Base-by-base conservation (phyloP, 2,797 vertebrate species). In the Liasis olivaceus region DNA sequence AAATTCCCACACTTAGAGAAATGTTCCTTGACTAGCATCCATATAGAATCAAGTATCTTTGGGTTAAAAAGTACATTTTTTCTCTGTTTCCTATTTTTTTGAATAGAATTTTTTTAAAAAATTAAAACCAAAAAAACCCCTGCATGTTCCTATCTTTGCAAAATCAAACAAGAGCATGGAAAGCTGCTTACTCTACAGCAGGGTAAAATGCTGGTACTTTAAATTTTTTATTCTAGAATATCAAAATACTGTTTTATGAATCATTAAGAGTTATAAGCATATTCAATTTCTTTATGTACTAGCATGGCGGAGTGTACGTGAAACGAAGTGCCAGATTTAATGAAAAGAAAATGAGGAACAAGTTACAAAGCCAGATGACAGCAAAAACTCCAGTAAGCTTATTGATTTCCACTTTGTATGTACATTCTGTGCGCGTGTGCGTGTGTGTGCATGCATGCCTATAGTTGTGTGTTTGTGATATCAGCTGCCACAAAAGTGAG, bases 251-350 rank as follows among this genome's bases (percentile, higher is more conserved):
- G 88, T 93, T 94, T 81, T 89, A 0, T 95, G 86, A 93, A 47
- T 87, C 94, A 8, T 92, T 94, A 81, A 62, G 0, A 28, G 3
- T 94, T 91, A 92, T 90, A 87, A 95, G 93, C 94, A 93, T 88
- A 85, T 64, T 1, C 20, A 85, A 88, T 92, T 81, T 69, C 36
- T 95, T 90, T 90, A 72, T 96, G 59, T 93, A 93, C 91, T 95
- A 99, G 99, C 99, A 99, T 17, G 99, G 99, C 85, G 99, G 99
- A 90, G 97, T 99, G 93, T 99, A 99, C 89, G 99, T 99, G 89
- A 99, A 99, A 95, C 98, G 99, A 97, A 99, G 99, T 97, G 98
- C 99, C 96, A 98, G 98, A 94, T 99, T 99, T 95, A 97, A 98
- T 89, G 99, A 99, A 95, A 97, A 96, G 93, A 97, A 97, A 5